Evolutionary conservation across 1,140 invertebrate species (phyloP).

Genomic region (Melitaea cinxia): DNA sequence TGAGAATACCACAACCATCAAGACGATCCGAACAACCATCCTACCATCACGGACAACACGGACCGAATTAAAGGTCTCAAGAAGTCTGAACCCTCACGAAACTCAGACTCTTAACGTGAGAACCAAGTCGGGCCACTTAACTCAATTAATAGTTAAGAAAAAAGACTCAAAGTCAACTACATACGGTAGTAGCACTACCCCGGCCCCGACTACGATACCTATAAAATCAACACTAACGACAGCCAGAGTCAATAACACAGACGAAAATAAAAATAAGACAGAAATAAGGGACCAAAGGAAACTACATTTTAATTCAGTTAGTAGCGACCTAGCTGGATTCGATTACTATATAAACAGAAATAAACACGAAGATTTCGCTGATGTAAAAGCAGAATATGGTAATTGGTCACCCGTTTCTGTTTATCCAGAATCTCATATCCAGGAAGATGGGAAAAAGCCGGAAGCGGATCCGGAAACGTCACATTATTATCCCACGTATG

Average conservation of each 20-base stretch:
- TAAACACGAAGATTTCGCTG: slow-evolving; percentile 72
- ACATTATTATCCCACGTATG: slow-evolving; percentile 73
- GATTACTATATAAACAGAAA: slow-evolving; percentile 76
- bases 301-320: slow-evolving; percentile 61
- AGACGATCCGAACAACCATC: slow-evolving; percentile 70
- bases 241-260: slow-evolving; percentile 48
- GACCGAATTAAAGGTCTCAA: slow-evolving; percentile 89
- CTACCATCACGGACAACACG: slow-evolving; percentile 82
- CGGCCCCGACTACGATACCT: slow-evolving; percentile 58
- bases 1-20: slow-evolving; percentile 69
- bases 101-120: slow-evolving; percentile 89
- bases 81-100: slow-evolving; percentile 88
- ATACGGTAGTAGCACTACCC: slow-evolving; percentile 50
- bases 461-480: slow-evolving; percentile 66
- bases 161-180: slow-evolving; percentile 79
- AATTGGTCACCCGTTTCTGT: slow-evolving; percentile 81
- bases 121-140: slow-evolving; percentile 87
- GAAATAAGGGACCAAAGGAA: slow-evolving; percentile 73
- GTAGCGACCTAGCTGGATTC: slow-evolving; percentile 72
- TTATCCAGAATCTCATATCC: slow-evolving; percentile 75
- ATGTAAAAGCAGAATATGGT: slow-evolving; percentile 78
- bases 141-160: slow-evolving; percentile 90
- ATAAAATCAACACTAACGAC: slow-evolving; percentile 52
- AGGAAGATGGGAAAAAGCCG: slow-evolving; percentile 66
- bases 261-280: slow-evolving; percentile 66